phyloP scores from a whole-genome alignment of 2,888 invertebrate species.

The Maniola hyperantus region DNA sequence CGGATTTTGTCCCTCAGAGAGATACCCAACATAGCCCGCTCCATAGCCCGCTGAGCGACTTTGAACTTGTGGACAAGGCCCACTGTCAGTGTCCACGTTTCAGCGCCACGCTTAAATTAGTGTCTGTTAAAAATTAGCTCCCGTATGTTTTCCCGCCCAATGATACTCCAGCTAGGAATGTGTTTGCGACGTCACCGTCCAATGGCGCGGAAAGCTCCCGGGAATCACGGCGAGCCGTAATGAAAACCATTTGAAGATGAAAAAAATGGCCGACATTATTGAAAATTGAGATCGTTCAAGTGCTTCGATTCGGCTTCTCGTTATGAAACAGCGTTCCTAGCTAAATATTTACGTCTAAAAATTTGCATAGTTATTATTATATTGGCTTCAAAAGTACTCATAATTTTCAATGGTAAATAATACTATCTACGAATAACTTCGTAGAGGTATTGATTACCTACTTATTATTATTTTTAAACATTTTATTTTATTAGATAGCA shows the following conservation, averaged over 20 bases:
- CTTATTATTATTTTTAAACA: no score
- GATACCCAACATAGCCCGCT: no score
- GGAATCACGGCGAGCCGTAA: conserved; percentile 54
- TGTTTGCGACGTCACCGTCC: conserved; percentile 44
- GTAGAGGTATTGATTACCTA: no score
- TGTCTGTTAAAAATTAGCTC: conserved; percentile 13
- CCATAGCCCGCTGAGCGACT: no score
- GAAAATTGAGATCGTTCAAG: conserved; percentile 51
- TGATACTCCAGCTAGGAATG: conserved; percentile 39
- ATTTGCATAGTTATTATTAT: neutral
- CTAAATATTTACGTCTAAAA: neutral
- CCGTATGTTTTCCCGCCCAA: conserved; percentile 46
- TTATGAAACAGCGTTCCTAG: neutral
- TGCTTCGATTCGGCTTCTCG: conserved; percentile 43
- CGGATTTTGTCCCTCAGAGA: no score
- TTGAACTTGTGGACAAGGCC: no score
- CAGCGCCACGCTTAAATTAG: no score
- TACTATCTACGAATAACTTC: no score
- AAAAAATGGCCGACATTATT: conserved; percentile 51
- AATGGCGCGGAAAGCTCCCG: conserved; percentile 52
- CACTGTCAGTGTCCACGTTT: no score
- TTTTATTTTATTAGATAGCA: no score
- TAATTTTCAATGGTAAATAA: neutral
- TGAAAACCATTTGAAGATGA: conserved; percentile 50
- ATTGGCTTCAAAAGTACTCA: neutral